phyloP scores from a whole-genome alignment of 2,888 invertebrate genomes.

The Nycteola revayana region DNA sequence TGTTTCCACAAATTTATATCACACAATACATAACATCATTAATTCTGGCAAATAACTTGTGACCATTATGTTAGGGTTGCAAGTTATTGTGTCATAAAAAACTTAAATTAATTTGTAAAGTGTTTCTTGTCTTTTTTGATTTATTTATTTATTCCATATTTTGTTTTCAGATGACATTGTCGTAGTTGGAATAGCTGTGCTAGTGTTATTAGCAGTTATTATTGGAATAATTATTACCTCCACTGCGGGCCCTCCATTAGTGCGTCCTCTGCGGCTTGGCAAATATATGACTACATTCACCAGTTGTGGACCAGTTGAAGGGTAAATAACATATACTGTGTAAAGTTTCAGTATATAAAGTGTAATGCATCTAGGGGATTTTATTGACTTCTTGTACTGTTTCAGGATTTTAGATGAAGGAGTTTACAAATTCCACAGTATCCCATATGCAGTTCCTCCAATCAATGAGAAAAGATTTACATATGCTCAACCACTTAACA shows the following conservation, averaged over 20 bases:
- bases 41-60: no score
- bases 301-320: conserved; percentile 90
- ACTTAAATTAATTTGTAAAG: no score
- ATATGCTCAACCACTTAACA: conserved; percentile 84
- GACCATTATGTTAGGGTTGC: no score
- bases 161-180: conserved; percentile 80
- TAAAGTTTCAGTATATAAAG: no score
- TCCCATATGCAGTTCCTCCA: conserved; percentile 91
- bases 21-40: no score
- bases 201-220: conserved; percentile 84
- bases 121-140: no score
- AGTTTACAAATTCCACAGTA: conserved; percentile 90
- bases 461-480: conserved; percentile 86
- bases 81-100: no score
- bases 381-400: no score
- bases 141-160: no score
- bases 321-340: conserved; percentile 82
- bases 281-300: conserved; percentile 87
- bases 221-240: conserved; percentile 83
- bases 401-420: conserved; percentile 88
- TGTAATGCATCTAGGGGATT: no score
- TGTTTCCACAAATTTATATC: no score
- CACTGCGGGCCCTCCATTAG: conserved; percentile 69
- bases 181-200: conserved; percentile 79
- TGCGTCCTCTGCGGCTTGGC: conserved; percentile 86